A percentile compares a stretch with the other conserved stretches of the same genome.
phyloP scores from a whole-genome alignment of 2,797 vertebrate species.

The Arctocebus calabarensis region DNA sequence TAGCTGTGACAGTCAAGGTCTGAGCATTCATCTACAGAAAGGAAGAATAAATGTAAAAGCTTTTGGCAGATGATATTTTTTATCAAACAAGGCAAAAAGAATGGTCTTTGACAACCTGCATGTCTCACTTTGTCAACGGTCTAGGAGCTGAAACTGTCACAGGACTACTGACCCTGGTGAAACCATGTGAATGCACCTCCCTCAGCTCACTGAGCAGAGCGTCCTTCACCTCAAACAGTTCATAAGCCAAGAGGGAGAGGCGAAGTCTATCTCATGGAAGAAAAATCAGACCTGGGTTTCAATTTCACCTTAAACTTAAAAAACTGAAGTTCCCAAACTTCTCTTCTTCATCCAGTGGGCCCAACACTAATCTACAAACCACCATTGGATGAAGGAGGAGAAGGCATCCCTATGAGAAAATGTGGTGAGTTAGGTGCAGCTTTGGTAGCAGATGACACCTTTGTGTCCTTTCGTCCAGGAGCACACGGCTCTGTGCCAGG shows the following conservation, averaged over 20 bases:
- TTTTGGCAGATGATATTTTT: not conserved
- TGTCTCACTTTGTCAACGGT: not conserved
- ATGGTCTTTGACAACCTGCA: not conserved
- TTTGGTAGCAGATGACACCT: not conserved
- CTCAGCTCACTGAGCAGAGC: not conserved
- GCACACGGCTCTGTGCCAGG: not conserved
- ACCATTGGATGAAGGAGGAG: not conserved
- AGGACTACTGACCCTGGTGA: not conserved
- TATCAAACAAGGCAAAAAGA: not conserved
- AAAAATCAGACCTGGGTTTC: not conserved
- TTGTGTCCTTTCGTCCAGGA: no score
- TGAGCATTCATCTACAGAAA: not conserved
- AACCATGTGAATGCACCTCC: not conserved
- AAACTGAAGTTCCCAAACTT: not conserved
- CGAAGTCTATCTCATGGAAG: not conserved
- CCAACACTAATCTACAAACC: not conserved
- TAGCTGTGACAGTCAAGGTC: not conserved
- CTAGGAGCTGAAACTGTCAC: not conserved
- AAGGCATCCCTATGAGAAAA: not conserved
- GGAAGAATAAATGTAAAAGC: not conserved
- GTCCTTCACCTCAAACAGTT: not conserved
- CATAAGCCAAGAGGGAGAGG: not conserved
- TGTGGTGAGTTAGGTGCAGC: not conserved
- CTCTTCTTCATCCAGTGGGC: not conserved
- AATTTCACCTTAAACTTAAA: not conserved